Conservation (phyloP, 1,140 invertebrate genomes). For the Maconellicoccus hirsutus region DNA sequence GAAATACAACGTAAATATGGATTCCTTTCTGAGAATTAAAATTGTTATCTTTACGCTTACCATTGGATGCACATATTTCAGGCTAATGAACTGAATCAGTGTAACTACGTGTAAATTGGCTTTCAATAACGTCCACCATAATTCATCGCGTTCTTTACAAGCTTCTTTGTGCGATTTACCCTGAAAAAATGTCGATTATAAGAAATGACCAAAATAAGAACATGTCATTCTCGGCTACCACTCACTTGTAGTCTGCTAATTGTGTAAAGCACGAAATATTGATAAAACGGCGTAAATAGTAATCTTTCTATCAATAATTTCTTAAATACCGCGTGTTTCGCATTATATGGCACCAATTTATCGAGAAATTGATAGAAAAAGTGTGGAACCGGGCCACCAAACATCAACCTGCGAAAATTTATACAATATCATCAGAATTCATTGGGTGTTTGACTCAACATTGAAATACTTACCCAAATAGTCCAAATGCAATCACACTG, state of each 20-base stretch:
- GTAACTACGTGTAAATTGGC: conserved; percentile 61
- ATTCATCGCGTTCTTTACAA: conserved; percentile 42
- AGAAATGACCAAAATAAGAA: background rate
- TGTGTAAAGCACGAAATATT: conserved; percentile 53
- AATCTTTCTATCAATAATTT: conserved; percentile 51
- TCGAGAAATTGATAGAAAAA: conserved; percentile 54
- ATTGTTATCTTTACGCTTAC: conserved; percentile 36
- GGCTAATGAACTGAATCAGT: conserved; percentile 53
- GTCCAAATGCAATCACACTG: conserved; percentile 50
- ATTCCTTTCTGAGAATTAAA: background rate
- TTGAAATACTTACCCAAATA: conserved; percentile 46
- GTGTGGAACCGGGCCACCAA: conserved; percentile 58
- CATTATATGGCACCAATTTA: conserved; percentile 37
- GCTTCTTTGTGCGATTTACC: conserved; percentile 51
- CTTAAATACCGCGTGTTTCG: conserved; percentile 39
- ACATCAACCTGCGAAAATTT: conserved; percentile 44
- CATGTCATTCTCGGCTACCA: background rate
- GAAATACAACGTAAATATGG: background rate
- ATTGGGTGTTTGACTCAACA: background rate
- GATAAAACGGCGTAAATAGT: conserved; percentile 53
- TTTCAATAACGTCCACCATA: conserved; percentile 48
- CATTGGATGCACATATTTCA: conserved; percentile 56
- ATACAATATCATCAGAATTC: background rate
- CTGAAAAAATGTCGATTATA: conserved; percentile 30
- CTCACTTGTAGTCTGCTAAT: conserved; percentile 50